These are phyloP conservation scores for Wasmannia auropunctata DNA, from an alignment of 1,140 invertebrate species.

Conservation along the genomic window DNA sequence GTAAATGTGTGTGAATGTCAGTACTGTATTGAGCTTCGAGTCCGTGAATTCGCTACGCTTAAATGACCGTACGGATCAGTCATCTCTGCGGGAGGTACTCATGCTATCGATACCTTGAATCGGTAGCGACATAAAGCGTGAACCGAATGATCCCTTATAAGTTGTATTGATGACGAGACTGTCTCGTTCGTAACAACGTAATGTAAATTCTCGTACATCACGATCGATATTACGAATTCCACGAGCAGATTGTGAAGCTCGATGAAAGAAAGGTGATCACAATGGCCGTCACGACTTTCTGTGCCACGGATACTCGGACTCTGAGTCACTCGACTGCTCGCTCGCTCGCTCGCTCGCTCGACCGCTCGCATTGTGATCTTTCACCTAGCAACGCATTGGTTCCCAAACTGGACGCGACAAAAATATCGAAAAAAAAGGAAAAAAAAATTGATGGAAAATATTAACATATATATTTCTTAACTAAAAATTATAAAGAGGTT, in stretches of 20 bases:
- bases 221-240: constrained; percentile 28
- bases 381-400: constrained; percentile 69
- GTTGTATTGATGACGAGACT: not conserved
- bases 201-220: not conserved
- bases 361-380: constrained; percentile 65
- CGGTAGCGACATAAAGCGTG: not conserved
- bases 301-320: constrained; percentile 65
- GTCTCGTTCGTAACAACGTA: constrained; percentile 5
- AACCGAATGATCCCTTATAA: constrained; percentile 1
- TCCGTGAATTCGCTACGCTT: not conserved
- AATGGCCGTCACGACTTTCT: constrained; percentile 55
- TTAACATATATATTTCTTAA: not conserved
- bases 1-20: not conserved
- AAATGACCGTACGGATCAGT: not conserved
- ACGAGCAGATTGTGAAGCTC: constrained; percentile 24
- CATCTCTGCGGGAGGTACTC: not conserved
- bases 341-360: constrained; percentile 23
- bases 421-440: not conserved
- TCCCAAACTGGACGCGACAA: constrained; percentile 20
- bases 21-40: not conserved
- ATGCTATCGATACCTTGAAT: not conserved
- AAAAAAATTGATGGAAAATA: not conserved
- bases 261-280: constrained; percentile 49
- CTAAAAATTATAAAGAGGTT: not conserved
- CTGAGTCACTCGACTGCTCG: constrained; percentile 63